A percentile compares a stretch with the other conserved stretches of the same genome.
These are phyloP conservation scores for Rutilus rutilus DNA, from an alignment of 2,113 vertebrate species.

Conservation along the genomic window DNA sequence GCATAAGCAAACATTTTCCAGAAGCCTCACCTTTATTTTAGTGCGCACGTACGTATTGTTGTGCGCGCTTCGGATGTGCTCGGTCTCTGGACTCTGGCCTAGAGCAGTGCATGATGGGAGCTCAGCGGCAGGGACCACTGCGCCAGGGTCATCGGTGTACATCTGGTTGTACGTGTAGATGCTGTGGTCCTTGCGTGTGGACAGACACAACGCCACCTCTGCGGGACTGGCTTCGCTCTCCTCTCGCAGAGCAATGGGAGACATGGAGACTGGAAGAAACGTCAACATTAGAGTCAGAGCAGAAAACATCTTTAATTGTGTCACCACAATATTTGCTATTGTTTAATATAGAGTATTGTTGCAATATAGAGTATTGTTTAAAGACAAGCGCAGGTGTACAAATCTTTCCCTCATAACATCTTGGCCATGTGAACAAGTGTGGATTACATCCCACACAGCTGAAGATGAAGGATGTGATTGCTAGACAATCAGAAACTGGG, in stretches of 20 bases:
- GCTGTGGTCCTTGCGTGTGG: constrained; percentile 58
- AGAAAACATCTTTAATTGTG: neutral
- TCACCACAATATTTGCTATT: neutral
- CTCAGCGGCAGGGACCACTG: constrained; percentile 60
- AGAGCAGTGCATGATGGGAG: constrained; percentile 75
- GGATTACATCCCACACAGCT: constrained; percentile 15
- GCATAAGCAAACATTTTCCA: constrained; percentile 38
- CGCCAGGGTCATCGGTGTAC: constrained; percentile 12
- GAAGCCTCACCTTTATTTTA: constrained; percentile 78
- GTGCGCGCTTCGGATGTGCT: constrained; percentile 64
- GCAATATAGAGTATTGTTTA: neutral
- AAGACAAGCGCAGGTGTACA: neutral
- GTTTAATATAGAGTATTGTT: no score
- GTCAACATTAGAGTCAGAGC: neutral
- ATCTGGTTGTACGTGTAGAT: constrained; percentile 22
- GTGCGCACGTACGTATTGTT: constrained; percentile 68
- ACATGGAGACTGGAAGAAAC: constrained; percentile 65
- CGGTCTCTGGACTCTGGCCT: constrained; percentile 64
- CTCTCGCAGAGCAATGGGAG: constrained; percentile 57
- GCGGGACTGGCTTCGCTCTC: constrained; percentile 73
- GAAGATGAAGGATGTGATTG: constrained; percentile 29
- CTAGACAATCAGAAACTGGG: constrained; percentile 47
- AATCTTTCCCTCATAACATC: neutral
- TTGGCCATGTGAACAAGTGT: neutral
- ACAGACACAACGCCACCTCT: constrained; percentile 69